Conservation (phyloP, 2,888 invertebrate species). For the Chloromyia formosa region DNA sequence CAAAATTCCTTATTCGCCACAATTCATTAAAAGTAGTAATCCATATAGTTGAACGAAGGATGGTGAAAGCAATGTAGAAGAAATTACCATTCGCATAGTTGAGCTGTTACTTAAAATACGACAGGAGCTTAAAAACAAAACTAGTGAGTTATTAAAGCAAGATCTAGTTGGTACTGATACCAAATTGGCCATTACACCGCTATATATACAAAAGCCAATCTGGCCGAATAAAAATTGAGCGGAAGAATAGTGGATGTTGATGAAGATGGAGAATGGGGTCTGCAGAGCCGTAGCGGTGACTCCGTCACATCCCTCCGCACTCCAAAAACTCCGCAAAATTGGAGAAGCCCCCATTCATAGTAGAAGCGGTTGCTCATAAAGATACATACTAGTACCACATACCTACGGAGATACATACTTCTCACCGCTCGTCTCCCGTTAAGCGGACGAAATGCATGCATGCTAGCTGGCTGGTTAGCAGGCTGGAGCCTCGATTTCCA, state of each 20-base stretch:
- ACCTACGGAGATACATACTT: background rate
- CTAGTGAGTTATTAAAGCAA: constrained; percentile 49
- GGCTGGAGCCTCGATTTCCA: too few relatives aligned
- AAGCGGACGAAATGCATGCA: too few relatives aligned
- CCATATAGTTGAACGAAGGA: constrained; percentile 16
- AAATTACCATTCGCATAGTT: constrained; percentile 64
- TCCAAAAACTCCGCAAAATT: background rate
- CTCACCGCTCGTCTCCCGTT: too few relatives aligned
- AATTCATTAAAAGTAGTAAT: constrained; percentile 3
- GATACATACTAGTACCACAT: background rate
- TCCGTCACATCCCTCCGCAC: background rate
- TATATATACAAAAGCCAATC: constrained; percentile 61
- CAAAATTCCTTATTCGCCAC: background rate
- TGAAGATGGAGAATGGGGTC: constrained; percentile 35
- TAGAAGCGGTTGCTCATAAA: background rate
- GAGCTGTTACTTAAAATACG: constrained; percentile 58
- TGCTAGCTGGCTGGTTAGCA: too few relatives aligned
- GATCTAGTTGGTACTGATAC: constrained; percentile 65
- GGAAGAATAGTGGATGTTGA: constrained; percentile 9
- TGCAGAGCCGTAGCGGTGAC: background rate
- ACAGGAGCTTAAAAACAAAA: constrained; percentile 33
- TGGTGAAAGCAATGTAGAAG: background rate
- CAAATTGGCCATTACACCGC: constrained; percentile 56
- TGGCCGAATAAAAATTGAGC: constrained; percentile 41
- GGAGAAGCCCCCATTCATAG: background rate